phyloP scores from a whole-genome alignment of 1,140 invertebrate species.

The Drosophila obscura region DNA sequence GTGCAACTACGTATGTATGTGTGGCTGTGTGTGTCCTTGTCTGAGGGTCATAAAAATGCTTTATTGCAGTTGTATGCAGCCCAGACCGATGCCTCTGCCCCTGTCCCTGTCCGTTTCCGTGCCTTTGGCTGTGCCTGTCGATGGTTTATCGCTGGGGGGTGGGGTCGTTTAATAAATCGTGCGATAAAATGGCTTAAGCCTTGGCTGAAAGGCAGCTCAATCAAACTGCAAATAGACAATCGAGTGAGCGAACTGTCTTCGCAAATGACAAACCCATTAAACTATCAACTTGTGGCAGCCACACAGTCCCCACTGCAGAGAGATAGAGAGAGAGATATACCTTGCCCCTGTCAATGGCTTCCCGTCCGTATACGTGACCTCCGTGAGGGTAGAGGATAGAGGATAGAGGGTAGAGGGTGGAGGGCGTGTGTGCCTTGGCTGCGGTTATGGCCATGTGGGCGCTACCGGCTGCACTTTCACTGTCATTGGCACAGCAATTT shows the following conservation, averaged over 20 bases:
- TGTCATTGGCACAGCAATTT: constrained; percentile 60
- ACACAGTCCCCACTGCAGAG: constrained; percentile 31
- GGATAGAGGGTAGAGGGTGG: background rate
- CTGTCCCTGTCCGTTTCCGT: background rate
- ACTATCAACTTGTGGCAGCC: constrained; percentile 40
- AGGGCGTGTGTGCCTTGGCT: constrained; percentile 13
- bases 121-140: constrained; percentile 21
- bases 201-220: constrained; percentile 47
- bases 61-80: constrained; percentile 47
- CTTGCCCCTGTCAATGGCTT: background rate
- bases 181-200: constrained; percentile 47
- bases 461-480: constrained; percentile 18
- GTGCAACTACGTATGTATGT: background rate
- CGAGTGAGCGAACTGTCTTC: constrained; percentile 13
- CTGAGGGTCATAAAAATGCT: constrained; percentile 49
- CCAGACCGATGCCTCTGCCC: background rate
- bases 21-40: background rate
- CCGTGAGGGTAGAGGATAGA: constrained; percentile 11
- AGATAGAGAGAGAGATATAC: background rate
- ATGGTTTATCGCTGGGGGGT: constrained; percentile 40
- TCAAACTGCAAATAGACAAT: constrained; percentile 55
- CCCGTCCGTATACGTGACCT: constrained; percentile 30
- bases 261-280: constrained; percentile 48
- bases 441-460: constrained; percentile 45
- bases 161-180: constrained; percentile 54